Percentiles rank a stretch among this genome's conserved stretches.
Evolutionary conservation across 92 coral and sea anemone species (phyloP).

Genomic region (Phenganax stokvisi): DNA sequence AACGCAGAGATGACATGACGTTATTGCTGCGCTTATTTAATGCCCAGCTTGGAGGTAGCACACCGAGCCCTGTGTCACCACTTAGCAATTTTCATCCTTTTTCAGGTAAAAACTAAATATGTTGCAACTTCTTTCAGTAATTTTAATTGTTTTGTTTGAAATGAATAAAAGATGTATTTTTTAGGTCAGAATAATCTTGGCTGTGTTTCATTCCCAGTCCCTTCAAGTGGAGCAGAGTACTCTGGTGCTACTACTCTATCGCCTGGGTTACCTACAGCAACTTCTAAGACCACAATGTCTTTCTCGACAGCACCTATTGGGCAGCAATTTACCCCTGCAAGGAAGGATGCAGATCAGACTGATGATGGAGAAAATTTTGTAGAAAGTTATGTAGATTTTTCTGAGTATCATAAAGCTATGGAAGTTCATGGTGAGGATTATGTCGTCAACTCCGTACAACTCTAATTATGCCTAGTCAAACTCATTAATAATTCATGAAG

Average conservation of each 20-base stretch:
- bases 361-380: constrained; percentile 44
- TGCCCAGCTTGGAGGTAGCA: constrained; percentile 62
- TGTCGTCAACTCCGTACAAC: constrained; percentile 41
- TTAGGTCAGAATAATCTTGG: constrained; percentile 31
- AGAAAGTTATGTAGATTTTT: constrained; percentile 74
- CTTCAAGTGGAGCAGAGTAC: constrained; percentile 10
- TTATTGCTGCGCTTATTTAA: constrained; percentile 67
- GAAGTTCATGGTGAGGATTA: constrained; percentile 60
- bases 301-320: constrained; percentile 20
- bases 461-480: neutral
- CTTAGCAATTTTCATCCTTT: constrained; percentile 29
- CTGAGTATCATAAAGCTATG: constrained; percentile 53
- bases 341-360: neutral
- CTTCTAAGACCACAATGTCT: constrained; percentile 22
- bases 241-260: constrained; percentile 51
- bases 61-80: constrained; percentile 65
- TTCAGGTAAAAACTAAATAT: constrained; percentile 7
- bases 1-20: constrained; percentile 93
- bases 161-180: neutral
- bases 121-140: no score
- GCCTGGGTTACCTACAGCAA: constrained; percentile 41
- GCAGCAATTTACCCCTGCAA: neutral
- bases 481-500: neutral
- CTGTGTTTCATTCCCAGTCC: constrained; percentile 14
- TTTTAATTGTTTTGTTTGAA: no score